phyloP scores from a whole-genome alignment of 2,113 vertebrate genomes.

The Urocolius indicus region DNA sequence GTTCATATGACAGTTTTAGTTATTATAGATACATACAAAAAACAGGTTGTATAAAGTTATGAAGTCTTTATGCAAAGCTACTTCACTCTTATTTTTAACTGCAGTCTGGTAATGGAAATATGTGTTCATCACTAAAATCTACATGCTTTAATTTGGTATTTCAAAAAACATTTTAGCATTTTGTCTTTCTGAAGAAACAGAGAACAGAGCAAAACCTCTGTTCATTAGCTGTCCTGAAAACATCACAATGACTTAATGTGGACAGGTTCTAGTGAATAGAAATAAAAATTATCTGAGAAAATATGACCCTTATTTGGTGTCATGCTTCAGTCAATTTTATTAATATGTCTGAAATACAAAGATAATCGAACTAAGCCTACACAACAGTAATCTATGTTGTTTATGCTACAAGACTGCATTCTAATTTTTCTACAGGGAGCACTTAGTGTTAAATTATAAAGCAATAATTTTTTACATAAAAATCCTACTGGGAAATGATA shows the following conservation, averaged over 20 bases:
- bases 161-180: background rate
- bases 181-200: background rate
- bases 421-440: slow-evolving; percentile 60
- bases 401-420: slow-evolving; percentile 4
- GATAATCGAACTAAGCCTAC: background rate
- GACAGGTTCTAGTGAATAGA: background rate
- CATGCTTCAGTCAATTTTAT: slow-evolving; percentile 8
- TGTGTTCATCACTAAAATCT: background rate
- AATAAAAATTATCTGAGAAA: background rate
- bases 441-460: slow-evolving; percentile 56
- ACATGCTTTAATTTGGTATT: background rate
- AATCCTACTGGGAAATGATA: slow-evolving; percentile 53
- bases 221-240: background rate
- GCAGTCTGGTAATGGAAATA: background rate
- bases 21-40: background rate
- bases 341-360: slow-evolving; percentile 1
- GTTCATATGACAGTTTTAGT: background rate
- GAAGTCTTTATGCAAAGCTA: background rate
- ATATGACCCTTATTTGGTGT: background rate
- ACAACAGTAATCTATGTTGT: slow-evolving; percentile 11
- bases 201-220: background rate
- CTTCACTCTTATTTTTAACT: background rate
- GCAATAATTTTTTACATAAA: slow-evolving; percentile 58
- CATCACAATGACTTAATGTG: background rate
- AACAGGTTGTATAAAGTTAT: background rate